Conservation (phyloP, 2,888 invertebrate genomes). For the Tetramorium bicarinatum region DNA sequence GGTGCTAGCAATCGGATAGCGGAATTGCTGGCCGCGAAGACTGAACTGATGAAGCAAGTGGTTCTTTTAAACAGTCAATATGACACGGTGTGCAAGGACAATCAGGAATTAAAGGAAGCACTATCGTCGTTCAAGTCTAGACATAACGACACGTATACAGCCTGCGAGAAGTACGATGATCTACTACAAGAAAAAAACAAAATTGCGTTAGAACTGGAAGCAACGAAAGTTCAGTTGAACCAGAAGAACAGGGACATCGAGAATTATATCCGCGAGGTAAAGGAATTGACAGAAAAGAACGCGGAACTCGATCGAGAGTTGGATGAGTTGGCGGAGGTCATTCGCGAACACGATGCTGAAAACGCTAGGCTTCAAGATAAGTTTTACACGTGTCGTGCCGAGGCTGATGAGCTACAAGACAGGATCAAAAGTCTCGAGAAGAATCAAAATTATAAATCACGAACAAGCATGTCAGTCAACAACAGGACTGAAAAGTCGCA, state of each 20-base stretch:
- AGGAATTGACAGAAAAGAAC: conserved; percentile 84
- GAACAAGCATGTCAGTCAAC: neutral
- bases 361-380: conserved; percentile 65
- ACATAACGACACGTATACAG: conserved; percentile 38
- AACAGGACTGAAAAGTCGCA: conserved; percentile 62
- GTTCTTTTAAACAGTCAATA: conserved; percentile 71
- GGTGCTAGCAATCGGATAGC: conserved; percentile 82
- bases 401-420: conserved; percentile 37
- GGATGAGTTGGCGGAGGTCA: conserved; percentile 80
- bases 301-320: conserved; percentile 87
- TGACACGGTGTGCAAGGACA: conserved; percentile 73
- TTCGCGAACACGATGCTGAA: conserved; percentile 64
- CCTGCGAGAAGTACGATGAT: conserved; percentile 74
- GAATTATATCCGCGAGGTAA: conserved; percentile 86
- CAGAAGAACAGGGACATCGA: conserved; percentile 84
- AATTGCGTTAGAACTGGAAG: conserved; percentile 86
- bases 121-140: conserved; percentile 70
- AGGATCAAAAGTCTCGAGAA: conserved; percentile 83
- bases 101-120: conserved; percentile 70
- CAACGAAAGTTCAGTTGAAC: conserved; percentile 83
- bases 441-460: conserved; percentile 49
- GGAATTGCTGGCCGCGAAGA: conserved; percentile 79
- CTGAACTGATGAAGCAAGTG: conserved; percentile 74
- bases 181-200: conserved; percentile 77
- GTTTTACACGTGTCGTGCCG: conserved; percentile 49